Evolutionary conservation across 2,888 invertebrate species (phyloP).

Genomic region (Andrena dorsata): DNA sequence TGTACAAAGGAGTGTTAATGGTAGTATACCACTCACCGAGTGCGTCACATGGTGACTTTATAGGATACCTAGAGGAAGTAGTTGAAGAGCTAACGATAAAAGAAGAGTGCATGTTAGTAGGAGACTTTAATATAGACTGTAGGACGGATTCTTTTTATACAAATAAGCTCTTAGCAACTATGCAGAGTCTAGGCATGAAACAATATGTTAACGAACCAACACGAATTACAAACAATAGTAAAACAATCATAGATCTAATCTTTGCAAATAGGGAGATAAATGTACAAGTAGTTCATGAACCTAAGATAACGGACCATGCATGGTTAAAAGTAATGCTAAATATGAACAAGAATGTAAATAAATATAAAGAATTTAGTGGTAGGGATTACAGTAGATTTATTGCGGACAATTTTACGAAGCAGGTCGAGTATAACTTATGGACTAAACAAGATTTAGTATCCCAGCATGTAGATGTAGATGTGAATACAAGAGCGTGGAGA

Average conservation of each 20-base stretch:
- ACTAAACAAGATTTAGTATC: too few species aligned
- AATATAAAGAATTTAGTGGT: not conserved
- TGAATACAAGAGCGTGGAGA: too few species aligned
- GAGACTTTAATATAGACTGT: not conserved
- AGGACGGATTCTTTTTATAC: not conserved
- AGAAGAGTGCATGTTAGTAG: not conserved
- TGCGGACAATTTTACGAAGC: not conserved
- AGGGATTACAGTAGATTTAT: not conserved
- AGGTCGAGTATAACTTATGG: not conserved
- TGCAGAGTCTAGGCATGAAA: not conserved
- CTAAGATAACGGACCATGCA: not conserved
- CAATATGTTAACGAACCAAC: constrained; percentile 2
- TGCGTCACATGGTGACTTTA: too few species aligned
- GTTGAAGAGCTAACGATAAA: too few species aligned
- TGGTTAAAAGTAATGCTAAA: not conserved
- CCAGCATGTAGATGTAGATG: too few species aligned
- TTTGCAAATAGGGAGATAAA: not conserved
- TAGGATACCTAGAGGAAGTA: too few species aligned
- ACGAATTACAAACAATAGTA: not conserved
- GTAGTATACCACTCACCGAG: too few species aligned
- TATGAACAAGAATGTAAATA: not conserved
- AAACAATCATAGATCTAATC: not conserved
- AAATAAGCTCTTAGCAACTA: not conserved
- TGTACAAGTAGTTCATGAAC: not conserved
- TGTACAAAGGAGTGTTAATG: too few species aligned